phyloP scores from a whole-genome alignment of 1,140 invertebrate species.

The Conus ventricosus region DNA sequence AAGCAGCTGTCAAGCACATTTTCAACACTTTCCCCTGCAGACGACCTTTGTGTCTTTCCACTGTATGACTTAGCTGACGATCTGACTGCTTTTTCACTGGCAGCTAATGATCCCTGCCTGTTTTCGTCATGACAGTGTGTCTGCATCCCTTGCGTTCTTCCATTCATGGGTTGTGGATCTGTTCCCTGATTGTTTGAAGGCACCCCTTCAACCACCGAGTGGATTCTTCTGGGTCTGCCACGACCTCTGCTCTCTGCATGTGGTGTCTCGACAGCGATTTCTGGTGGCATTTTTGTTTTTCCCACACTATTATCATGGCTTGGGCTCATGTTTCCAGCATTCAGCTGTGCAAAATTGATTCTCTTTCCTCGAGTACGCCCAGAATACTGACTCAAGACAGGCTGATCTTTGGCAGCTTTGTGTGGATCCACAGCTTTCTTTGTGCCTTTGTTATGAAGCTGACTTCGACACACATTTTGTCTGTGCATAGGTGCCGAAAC shows the following conservation, averaged over 20 bases:
- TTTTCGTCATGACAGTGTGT: neutral
- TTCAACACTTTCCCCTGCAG: neutral
- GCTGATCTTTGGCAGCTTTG: neutral
- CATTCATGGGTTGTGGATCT: neutral
- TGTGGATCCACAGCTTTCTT: neutral
- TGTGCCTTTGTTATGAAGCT: too few relatives aligned
- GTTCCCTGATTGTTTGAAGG: neutral
- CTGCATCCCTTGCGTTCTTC: neutral
- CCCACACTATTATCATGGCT: neutral
- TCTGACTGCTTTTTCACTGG: neutral
- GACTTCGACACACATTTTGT: neutral
- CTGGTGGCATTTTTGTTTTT: neutral
- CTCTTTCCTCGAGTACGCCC: slow-evolving; percentile 13
- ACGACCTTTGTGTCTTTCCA: neutral
- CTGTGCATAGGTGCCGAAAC: neutral
- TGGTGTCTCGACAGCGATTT: too few relatives aligned
- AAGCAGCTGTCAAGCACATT: too few relatives aligned
- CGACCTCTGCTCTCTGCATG: neutral
- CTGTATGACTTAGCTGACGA: too few relatives aligned
- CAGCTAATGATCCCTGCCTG: neutral
- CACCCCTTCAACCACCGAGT: neutral
- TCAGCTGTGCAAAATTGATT: slow-evolving; percentile 29
- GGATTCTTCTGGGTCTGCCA: slow-evolving; percentile 1
- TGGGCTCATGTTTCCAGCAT: slow-evolving; percentile 9
- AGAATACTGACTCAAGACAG: neutral